Conservation (phyloP, 2,113 vertebrate genomes). For the Sinocyclocheilus grahami region DNA sequence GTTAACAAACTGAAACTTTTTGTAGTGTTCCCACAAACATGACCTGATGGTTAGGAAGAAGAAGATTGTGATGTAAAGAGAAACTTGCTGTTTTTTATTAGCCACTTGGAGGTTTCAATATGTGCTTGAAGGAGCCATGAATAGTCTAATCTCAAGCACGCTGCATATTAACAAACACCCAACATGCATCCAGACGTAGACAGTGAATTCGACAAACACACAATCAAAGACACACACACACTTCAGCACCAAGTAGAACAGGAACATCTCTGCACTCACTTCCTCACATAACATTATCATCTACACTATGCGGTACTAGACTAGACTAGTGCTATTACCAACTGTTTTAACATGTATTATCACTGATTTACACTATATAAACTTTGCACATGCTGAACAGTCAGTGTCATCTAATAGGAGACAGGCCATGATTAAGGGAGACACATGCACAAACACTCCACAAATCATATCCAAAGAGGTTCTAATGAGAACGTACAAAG, state of each 20-base stretch:
- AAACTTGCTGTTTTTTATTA: background rate
- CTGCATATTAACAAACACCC: background rate
- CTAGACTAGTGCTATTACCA: slow-evolving; percentile 36
- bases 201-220: background rate
- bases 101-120: background rate
- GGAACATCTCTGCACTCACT: background rate
- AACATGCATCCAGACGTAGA: background rate
- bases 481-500: background rate
- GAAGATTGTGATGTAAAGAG: slow-evolving; percentile 5
- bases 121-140: slow-evolving; percentile 31
- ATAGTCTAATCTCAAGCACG: slow-evolving; percentile 3
- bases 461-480: slow-evolving; percentile 17
- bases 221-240: background rate
- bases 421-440: slow-evolving; percentile 25
- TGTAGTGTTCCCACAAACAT: background rate
- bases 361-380: slow-evolving; percentile 28
- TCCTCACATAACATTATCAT: background rate
- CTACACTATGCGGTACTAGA: slow-evolving; percentile 29
- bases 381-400: slow-evolving; percentile 46
- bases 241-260: slow-evolving; percentile 13
- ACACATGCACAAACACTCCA: slow-evolving; percentile 42
- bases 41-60: background rate
- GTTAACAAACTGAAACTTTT: slow-evolving; percentile 9
- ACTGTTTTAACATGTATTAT: slow-evolving; percentile 32
- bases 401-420: slow-evolving; percentile 45